Conservation (phyloP, 2,113 vertebrate species). For the Apaloderma vittatum region DNA sequence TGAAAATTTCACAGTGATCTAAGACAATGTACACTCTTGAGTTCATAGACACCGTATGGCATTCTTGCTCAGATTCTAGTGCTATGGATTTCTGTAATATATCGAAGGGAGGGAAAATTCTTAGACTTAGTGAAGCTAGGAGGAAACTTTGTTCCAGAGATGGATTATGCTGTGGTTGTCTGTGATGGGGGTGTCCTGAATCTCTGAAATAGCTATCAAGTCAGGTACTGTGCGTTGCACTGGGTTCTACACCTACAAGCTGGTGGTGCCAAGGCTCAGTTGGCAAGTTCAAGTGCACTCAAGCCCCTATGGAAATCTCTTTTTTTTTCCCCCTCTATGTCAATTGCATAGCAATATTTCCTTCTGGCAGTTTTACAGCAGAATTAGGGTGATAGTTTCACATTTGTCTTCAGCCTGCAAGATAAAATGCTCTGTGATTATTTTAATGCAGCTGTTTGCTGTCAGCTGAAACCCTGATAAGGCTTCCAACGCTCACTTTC, state of each 20-base stretch:
- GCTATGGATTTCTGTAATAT: not conserved
- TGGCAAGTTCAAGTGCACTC: not conserved
- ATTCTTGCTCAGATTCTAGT: not conserved
- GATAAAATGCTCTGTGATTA: constrained; percentile 1
- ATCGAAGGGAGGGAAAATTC: not conserved
- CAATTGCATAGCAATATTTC: not conserved
- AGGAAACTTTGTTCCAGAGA: not conserved
- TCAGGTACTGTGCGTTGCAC: rapidly evolving
- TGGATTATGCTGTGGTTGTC: not conserved
- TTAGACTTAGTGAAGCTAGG: not conserved
- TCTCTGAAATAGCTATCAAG: not conserved
- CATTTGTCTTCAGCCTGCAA: constrained; percentile 49
- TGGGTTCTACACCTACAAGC: not conserved
- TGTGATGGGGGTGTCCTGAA: rapidly evolving
- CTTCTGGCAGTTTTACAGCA: not conserved
- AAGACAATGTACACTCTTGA: rapidly evolving
- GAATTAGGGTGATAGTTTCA: not conserved
- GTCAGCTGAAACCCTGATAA: constrained; percentile 59
- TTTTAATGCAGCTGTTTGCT: constrained; percentile 46
- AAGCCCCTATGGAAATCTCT: not conserved
- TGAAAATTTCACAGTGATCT: not conserved
- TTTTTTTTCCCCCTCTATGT: not conserved
- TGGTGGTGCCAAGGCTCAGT: not conserved
- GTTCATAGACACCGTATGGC: not conserved
- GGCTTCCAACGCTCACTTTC: constrained; percentile 14